Conservation (phyloP, 2,113 vertebrate genomes). For the Steatornis caripensis region DNA sequence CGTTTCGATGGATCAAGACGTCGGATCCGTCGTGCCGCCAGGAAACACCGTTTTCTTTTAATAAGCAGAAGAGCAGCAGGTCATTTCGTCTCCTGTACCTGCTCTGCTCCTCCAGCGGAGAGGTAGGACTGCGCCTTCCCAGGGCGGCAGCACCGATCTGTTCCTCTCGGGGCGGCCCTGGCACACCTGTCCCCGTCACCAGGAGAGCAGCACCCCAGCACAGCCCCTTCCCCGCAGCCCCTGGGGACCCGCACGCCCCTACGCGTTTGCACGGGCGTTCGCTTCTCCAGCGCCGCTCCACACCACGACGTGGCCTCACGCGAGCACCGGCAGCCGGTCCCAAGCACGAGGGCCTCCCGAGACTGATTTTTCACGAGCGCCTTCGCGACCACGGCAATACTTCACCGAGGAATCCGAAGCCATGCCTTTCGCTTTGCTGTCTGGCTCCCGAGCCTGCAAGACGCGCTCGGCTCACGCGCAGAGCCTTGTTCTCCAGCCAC, state of each 20-base stretch:
- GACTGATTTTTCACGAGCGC: background rate
- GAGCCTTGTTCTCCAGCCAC: background rate
- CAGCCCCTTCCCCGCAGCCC: background rate
- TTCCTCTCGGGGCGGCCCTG: background rate
- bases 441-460: background rate
- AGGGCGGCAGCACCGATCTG: too few relatives aligned
- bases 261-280: too few relatives aligned
- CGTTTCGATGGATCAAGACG: background rate
- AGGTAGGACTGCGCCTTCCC: background rate
- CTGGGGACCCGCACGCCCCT: background rate
- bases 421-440: background rate
- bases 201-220: background rate
- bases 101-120: background rate
- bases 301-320: rapidly evolving
- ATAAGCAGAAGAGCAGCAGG: background rate
- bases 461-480: background rate
- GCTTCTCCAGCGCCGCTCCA: background rate
- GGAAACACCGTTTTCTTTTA: conserved; percentile 1
- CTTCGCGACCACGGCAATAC: background rate
- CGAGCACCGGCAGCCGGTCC: background rate
- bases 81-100: background rate
- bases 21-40: background rate
- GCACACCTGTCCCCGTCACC: background rate
- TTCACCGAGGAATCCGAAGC: background rate
- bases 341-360: background rate